These are phyloP conservation scores for Acronicta alni DNA, from an alignment of 2,888 invertebrate genomes.

Conservation along the genomic window DNA sequence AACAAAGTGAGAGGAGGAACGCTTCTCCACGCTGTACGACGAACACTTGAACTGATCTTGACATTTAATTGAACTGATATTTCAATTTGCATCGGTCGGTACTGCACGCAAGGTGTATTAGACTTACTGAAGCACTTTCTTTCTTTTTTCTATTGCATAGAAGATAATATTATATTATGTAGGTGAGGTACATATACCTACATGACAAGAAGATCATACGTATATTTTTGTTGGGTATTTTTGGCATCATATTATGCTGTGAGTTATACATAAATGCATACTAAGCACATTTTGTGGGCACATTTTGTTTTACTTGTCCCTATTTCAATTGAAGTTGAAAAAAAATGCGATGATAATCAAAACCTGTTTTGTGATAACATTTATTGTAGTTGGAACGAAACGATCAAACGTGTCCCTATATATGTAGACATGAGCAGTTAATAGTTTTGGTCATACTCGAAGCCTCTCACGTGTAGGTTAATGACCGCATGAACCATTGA, in stretches of 20 bases:
- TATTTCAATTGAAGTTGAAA: no score
- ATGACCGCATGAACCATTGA: constrained; percentile 26
- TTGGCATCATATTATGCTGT: no score
- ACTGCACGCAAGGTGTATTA: constrained; percentile 46
- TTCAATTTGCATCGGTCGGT: constrained; percentile 62
- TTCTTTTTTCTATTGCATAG: constrained; percentile 21
- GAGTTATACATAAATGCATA: no score
- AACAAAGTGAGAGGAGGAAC: constrained; percentile 77
- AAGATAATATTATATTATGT: no score
- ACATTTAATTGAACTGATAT: constrained; percentile 75
- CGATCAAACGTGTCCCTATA: neutral
- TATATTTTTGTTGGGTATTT: neutral
- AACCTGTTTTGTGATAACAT: neutral
- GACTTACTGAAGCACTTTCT: constrained; percentile 46
- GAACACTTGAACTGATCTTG: constrained; percentile 75
- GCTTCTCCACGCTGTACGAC: constrained; percentile 63
- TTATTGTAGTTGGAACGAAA: neutral
- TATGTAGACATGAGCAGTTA: neutral
- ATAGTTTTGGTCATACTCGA: neutral
- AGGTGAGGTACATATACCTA: no score
- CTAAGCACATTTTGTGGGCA: no score
- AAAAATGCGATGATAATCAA: constrained; percentile 5
- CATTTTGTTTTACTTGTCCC: no score
- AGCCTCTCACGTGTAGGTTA: constrained; percentile 15
- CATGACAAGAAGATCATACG: neutral